Evolutionary conservation across 2,888 invertebrate genomes (phyloP).

Genomic region (Raillietiella orientalis): DNA sequence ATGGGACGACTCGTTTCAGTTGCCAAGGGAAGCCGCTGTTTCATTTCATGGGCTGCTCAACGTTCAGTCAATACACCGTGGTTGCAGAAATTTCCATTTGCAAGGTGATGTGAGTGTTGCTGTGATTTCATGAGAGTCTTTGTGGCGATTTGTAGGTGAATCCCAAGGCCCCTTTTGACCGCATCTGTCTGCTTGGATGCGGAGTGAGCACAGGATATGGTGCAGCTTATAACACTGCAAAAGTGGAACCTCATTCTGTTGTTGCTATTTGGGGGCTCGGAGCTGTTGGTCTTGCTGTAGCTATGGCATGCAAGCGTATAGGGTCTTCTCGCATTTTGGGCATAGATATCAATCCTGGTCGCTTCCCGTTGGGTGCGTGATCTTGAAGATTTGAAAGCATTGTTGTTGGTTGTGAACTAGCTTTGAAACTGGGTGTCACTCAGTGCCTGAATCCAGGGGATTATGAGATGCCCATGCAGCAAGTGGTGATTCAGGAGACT

Average conservation of each 20-base stretch:
- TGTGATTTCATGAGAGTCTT: conserved; percentile 1
- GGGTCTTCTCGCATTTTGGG: conserved; percentile 11
- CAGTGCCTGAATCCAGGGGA: conserved; percentile 14
- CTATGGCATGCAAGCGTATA: conserved; percentile 12
- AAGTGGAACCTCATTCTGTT: conserved; percentile 9
- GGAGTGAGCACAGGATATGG: conserved; percentile 87
- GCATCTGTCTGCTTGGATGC: conserved; percentile 71
- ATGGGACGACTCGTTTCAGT: conserved; percentile 11
- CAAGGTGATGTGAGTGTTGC: conserved; percentile 11
- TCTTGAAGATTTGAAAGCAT: too few species aligned
- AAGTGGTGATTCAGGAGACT: conserved; percentile 12
- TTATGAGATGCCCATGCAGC: conserved; percentile 11
- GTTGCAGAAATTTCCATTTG: conserved; percentile 15
- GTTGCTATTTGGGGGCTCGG: conserved; percentile 13
- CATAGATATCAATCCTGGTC: conserved; percentile 18
- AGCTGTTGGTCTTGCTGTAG: conserved; percentile 11
- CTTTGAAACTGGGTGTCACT: conserved; percentile 13
- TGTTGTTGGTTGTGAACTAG: conserved; percentile 12
- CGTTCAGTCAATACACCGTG: conserved; percentile 12
- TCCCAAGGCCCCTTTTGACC: conserved; percentile 45
- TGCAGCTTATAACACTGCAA: conserved; percentile 12
- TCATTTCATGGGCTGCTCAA: conserved; percentile 12
- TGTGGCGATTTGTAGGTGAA: conserved; percentile 19
- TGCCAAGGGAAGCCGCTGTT: conserved; percentile 28
- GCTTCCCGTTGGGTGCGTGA: conserved; percentile 32